Conservation (phyloP, 2,797 vertebrate genomes). For the Sylvilagus floridanus region DNA sequence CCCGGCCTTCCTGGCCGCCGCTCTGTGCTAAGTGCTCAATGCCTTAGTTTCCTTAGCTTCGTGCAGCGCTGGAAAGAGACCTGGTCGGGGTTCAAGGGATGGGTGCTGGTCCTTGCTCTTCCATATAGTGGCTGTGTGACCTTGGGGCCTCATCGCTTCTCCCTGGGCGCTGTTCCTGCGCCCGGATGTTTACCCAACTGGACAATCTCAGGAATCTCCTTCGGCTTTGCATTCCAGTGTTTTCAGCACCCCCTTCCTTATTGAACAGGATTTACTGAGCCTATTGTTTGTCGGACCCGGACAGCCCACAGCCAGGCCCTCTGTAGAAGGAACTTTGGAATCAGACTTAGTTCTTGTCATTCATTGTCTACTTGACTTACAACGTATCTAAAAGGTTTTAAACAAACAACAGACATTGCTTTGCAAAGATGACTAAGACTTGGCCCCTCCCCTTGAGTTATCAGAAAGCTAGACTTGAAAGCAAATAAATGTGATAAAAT, state of each 20-base stretch:
- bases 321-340: constrained; percentile 5
- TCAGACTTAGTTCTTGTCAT: neutral
- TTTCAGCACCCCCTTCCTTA: neutral
- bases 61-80: neutral
- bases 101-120: neutral
- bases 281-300: neutral
- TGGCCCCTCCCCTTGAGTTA: neutral
- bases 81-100: neutral
- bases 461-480: neutral
- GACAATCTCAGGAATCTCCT: neutral
- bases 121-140: constrained; percentile 48
- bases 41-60: neutral
- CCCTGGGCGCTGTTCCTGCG: neutral
- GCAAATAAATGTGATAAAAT: neutral
- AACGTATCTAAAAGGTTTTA: neutral
- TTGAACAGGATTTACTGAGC: neutral
- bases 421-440: neutral
- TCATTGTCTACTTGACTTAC: neutral
- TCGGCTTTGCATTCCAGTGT: neutral
- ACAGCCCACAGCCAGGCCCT: neutral
- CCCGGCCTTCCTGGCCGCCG: neutral
- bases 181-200: neutral
- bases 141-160: constrained; percentile 58
- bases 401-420: neutral
- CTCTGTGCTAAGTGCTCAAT: neutral